phyloP scores from a whole-genome alignment of 1,140 invertebrate genomes.

The Leptinotarsa undecemlineata region DNA sequence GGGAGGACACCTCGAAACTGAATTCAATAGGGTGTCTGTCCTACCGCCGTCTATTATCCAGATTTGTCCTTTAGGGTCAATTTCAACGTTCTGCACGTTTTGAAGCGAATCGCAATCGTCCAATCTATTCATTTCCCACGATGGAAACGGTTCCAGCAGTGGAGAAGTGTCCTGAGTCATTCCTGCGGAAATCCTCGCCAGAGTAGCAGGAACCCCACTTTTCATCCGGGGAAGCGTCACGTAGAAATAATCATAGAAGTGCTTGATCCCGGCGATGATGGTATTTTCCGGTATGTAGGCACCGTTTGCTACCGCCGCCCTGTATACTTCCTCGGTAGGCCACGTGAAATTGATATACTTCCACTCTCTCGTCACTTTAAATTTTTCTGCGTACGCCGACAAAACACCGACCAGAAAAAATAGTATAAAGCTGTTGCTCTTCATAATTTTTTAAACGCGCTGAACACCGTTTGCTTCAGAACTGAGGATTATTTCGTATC shows the following conservation, averaged over 20 bases:
- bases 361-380: constrained; percentile 50
- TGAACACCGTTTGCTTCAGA: background rate
- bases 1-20: constrained; percentile 62
- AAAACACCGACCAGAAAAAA: background rate
- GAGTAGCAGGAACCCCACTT: constrained; percentile 67
- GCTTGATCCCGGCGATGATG: constrained; percentile 65
- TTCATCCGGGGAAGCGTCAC: constrained; percentile 68
- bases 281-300: constrained; percentile 66
- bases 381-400: constrained; percentile 26
- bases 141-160: constrained; percentile 68
- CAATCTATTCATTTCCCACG: constrained; percentile 67
- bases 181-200: constrained; percentile 61
- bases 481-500: constrained; percentile 18
- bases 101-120: constrained; percentile 68
- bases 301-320: constrained; percentile 54
- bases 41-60: constrained; percentile 73
- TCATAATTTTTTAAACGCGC: background rate
- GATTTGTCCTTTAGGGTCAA: constrained; percentile 68
- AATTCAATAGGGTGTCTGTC: constrained; percentile 48
- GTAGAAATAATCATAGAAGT: constrained; percentile 66
- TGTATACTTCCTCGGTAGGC: constrained; percentile 36
- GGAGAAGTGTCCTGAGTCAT: constrained; percentile 61
- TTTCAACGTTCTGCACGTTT: constrained; percentile 72
- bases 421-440: background rate
- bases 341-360: constrained; percentile 53